Base-by-base conservation (phyloP, 1,140 invertebrate species). In the Tetragonula clypearis region DNA sequence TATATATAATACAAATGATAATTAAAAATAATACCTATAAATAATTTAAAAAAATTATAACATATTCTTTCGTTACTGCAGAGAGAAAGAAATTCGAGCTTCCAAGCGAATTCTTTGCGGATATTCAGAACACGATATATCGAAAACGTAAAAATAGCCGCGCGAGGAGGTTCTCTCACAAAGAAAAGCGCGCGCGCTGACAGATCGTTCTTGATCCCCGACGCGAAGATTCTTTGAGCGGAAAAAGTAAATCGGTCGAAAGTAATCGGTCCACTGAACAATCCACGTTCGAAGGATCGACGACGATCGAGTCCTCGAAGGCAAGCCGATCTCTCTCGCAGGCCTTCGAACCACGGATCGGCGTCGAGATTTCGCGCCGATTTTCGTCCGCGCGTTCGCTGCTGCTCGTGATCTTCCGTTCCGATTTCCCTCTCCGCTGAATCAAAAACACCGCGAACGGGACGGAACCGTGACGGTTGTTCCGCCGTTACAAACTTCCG, bases 201-300 rank as follows among this genome's bases (percentile, higher is more conserved):
- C 17, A 41, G 26, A 69, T 69, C 76, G 82, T 72, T 79, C 68
- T 79, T 62, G 66, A 79, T 79, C 82, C 68, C 68, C 30, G 66
- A 55, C 76, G 23, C 53, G 35, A 23, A 55, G 66, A 72, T 84
- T 79, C 82, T 84, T 84, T 84, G n/a, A 79, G 82, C 82, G 82
- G 82, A 84, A 84, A 79, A 79, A 84, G 76, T 84, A 79, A 84
- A 84, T 84, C 82, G 82, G 76, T 79, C 82, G 82, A 84, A 72
- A 84, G 68, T 84, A 84, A 84, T 68, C 82, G 66, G 58, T 35
- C 66, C 82, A 79, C 41, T 84, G 66, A 79, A 62, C 82, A 79
- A 79, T 79, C 75, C 82, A 60, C 65, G 55, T 26, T 71, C 35
- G 30, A 56, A 21, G 78, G 78, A 56, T 55, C 75, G 62, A 66